Evolutionary conservation across 2,797 vertebrate genomes (phyloP), one percentile per base, ranked within the genome.

Genomic region (Apogon hyalosoma): DNA sequence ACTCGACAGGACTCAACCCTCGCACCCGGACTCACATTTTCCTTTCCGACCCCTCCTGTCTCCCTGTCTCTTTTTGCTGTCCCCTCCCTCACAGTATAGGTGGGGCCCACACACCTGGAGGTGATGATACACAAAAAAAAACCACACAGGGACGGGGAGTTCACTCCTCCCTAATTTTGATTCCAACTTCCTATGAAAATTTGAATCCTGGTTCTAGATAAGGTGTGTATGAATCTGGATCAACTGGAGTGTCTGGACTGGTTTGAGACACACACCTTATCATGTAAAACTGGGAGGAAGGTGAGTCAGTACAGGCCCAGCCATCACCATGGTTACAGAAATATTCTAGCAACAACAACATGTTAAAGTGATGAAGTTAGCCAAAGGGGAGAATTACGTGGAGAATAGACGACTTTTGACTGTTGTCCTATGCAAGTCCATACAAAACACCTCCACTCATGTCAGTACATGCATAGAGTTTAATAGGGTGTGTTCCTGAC

Each of bases 61-160:
- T 31, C 24, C 15, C 24, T 47, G 18, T 56, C 58, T 66, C 61
- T 40, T 19, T 14, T 41, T 14, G 6, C 4, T 2, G 71, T 78
- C 21, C 70, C 75, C 86, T 82, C 83, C 83, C 76, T 78, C 51
- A 33, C 8, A 77, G 7, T 42, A 38, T 15, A 84, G 91, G 92
- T 89, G 87, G 75, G 82, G 86, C 86, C 60, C 61, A 46, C 52
- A 76, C 82, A 88, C 87, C 90, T 88, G 67, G 67, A 83, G 77
- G 64, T 43, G n/a, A 74, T 60, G 63, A 67, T 33, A 3, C 76
- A 73, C 59, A 24, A 46, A 21, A 63, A 33, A 39, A 50, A 54
- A n/a, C n/a, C 42, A 61, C 49, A n/a, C 21, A 24, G 11, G 11
- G 15, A 70, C 43, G 15, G 54, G 40, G 12, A 24, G 3, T 16